Evolutionary conservation across 1,140 invertebrate genomes (phyloP).

Genomic region (Cryptotermes secundus): DNA sequence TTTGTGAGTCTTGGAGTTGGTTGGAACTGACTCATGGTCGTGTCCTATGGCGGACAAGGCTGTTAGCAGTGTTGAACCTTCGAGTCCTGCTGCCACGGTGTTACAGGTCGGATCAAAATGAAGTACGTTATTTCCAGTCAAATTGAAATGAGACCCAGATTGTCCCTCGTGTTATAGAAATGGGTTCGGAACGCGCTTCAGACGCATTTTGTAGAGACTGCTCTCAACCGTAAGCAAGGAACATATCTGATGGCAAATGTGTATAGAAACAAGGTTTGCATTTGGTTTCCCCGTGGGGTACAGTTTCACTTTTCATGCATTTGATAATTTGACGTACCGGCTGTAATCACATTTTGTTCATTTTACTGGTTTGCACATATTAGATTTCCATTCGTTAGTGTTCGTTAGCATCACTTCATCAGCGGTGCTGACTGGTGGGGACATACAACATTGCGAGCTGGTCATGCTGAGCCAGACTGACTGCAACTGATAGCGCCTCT

Average conservation of each 20-base stretch:
- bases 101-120: too few species aligned
- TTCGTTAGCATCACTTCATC: slow-evolving; percentile 15
- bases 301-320: background rate
- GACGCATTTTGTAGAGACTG: too few species aligned
- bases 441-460: background rate
- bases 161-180: too few species aligned
- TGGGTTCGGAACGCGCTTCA: too few species aligned
- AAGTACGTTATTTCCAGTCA: too few species aligned
- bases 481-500: background rate
- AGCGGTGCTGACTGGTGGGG: background rate
- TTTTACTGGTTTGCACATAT: slow-evolving; percentile 20
- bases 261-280: background rate
- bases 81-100: too few species aligned
- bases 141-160: too few species aligned
- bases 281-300: background rate
- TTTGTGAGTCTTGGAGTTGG: too few species aligned
- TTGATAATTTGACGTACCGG: background rate
- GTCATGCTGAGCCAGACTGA: background rate
- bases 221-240: too few species aligned
- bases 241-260: background rate
- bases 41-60: too few species aligned
- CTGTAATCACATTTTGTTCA: background rate
- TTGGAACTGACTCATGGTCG: too few species aligned
- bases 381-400: slow-evolving; percentile 16
- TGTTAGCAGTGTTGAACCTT: too few species aligned